A percentile compares a stretch with the other conserved stretches of the same genome.
These are phyloP conservation scores for Drosophila suzukii DNA, from an alignment of 1,140 invertebrate genomes.

Conservation along the genomic window DNA sequence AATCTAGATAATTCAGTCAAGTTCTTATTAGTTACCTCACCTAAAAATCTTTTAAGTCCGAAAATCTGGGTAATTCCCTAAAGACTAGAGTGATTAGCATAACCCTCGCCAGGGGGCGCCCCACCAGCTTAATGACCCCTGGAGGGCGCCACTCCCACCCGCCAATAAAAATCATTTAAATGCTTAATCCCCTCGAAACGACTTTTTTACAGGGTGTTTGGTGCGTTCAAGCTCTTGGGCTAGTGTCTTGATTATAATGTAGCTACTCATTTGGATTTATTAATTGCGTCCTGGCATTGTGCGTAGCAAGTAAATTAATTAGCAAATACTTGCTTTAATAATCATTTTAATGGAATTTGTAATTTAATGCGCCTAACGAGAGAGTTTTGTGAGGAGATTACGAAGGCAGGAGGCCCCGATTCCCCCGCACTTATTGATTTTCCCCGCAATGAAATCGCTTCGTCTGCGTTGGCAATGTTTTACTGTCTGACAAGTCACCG, in stretches of 20 bases:
- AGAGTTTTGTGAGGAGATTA: slow-evolving; percentile 81
- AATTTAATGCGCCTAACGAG: slow-evolving; percentile 83
- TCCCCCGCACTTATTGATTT: slow-evolving; percentile 62
- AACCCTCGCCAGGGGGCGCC: background rate
- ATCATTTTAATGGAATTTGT: slow-evolving; percentile 84
- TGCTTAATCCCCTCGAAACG: slow-evolving; percentile 26
- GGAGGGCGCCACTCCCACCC: background rate
- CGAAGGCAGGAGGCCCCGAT: slow-evolving; percentile 6
- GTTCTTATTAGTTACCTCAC: background rate
- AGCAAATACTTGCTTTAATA: slow-evolving; percentile 82
- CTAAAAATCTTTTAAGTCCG: slow-evolving; percentile 1
- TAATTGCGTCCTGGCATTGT: slow-evolving; percentile 74
- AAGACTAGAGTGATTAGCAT: slow-evolving; percentile 36
- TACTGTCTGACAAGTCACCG: slow-evolving; percentile 60
- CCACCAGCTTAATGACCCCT: slow-evolving; percentile 24
- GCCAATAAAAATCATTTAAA: slow-evolving; percentile 29
- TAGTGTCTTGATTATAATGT: slow-evolving; percentile 41
- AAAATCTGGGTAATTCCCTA: slow-evolving; percentile 14
- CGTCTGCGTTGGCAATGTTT: slow-evolving; percentile 29
- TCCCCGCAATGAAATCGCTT: slow-evolving; percentile 39
- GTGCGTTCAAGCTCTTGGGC: background rate
- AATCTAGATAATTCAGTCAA: too few relatives aligned
- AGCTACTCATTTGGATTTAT: slow-evolving; percentile 79
- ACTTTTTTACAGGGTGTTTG: slow-evolving; percentile 59
- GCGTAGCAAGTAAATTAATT: slow-evolving; percentile 82